Base-by-base conservation (phyloP, 2,888 invertebrate species). In the Sabatieria punctata region DNA sequence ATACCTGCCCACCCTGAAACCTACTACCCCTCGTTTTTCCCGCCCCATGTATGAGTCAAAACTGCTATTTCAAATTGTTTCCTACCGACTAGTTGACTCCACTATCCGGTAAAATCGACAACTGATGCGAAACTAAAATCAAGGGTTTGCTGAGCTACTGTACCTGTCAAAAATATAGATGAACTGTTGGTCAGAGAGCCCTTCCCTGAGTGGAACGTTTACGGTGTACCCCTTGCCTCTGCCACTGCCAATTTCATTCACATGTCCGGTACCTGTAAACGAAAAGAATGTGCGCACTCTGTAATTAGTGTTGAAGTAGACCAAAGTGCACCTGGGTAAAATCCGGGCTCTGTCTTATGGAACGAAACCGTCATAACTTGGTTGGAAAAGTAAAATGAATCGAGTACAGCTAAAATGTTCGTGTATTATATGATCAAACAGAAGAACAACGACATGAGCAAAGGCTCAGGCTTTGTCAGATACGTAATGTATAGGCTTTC, bases 331-430 rank as follows among this genome's bases (percentile, higher is more conserved):
- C 81, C 80, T 3, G 84, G 85, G 65, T 78, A 85, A 67, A 81
- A 84, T 1, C 83, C 83, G 2, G 76, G 69, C 55, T 77, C 77
- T 58, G 71, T 72, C 58, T 80, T 79, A 64, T 85, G 85, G 49
- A 84, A 74, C 1, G 84, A 84, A 6, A 84, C 61, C 0, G 82
- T 83, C 60, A 83, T 73, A 1, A 85, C 80, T 55, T 76, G 75
- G 52, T 75, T 73, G 42, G 78, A 78, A 46, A 71, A 69, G 54
- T 74, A 73, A 64, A 80, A 85, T 1, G 83, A 82, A 65, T 80
- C 78, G 69, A 84, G 79, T 4, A 85, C 84, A 43, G 6, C 19
- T n/a, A 18, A 37, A n/a, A 37, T 6, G 6, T 37, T 15, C 6
- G 19, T 43, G 27, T 33, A 33, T 27, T n/a, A 27, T 27, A 43